These are phyloP conservation scores for Phenganax stokvisi DNA, from an alignment of 92 coral and sea anemone genomes.

Conservation along the genomic window DNA sequence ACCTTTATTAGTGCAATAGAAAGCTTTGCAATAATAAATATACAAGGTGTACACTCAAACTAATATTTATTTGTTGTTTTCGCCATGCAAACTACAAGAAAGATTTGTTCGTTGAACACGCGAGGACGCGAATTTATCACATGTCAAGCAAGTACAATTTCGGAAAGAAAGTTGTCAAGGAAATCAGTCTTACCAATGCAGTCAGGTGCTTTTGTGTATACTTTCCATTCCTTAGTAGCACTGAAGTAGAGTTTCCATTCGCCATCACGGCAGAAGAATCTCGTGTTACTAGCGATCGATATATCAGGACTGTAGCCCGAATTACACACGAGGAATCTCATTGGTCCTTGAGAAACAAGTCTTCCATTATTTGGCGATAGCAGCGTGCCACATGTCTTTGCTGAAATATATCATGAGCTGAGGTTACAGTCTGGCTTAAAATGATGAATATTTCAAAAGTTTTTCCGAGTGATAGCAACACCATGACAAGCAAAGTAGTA, in stretches of 20 bases:
- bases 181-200: conserved; percentile 60
- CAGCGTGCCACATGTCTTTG: conserved; percentile 43
- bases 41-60: no score
- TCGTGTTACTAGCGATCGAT: conserved; percentile 45
- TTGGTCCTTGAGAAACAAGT: neutral
- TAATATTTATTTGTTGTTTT: no score
- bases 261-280: conserved; percentile 46
- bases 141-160: neutral
- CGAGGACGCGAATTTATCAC: no score
- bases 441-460: no score
- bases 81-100: no score
- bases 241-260: conserved; percentile 46
- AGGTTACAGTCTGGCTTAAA: no score
- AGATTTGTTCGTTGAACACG: neutral
- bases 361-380: conserved; percentile 55
- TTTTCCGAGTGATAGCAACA: no score
- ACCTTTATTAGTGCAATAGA: no score
- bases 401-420: conserved; percentile 17
- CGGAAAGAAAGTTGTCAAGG: neutral
- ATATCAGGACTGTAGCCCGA: conserved; percentile 65
- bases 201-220: conserved; percentile 53
- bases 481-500: neutral
- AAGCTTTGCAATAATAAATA: no score
- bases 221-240: neutral
- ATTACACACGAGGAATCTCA: conserved; percentile 44